These are phyloP conservation scores for Yasuhikotakia modesta DNA, from an alignment of 2,797 vertebrate genomes.

Conservation along the genomic window DNA sequence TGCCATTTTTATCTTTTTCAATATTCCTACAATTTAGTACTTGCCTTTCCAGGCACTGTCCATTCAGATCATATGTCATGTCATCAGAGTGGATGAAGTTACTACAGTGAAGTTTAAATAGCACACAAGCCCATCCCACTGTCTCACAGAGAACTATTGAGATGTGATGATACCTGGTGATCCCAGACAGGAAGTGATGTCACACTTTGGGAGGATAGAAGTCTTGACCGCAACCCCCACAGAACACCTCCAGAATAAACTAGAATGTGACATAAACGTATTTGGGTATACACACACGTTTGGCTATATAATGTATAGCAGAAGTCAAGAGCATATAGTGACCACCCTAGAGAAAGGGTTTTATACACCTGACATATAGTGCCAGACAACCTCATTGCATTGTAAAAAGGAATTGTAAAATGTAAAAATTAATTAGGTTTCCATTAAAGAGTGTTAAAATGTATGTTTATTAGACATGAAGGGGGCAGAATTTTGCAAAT, in stretches of 20 bases:
- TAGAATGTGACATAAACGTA: no score
- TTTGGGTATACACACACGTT: no score
- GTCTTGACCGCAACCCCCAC: no score
- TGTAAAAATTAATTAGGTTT: not conserved
- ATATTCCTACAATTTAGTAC: conserved; percentile 1
- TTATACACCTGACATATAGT: no score
- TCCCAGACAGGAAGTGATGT: not conserved
- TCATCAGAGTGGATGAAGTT: not conserved
- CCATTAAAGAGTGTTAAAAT: not conserved
- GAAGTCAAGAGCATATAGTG: no score
- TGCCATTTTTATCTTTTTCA: conserved; percentile 16
- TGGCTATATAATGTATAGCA: no score
- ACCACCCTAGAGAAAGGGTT: no score
- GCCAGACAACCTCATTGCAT: no score
- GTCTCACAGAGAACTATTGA: no score
- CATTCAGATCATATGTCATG: not conserved
- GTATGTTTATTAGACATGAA: not conserved
- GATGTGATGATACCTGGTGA: conserved; percentile 32
- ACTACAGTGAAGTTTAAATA: conserved; percentile 1
- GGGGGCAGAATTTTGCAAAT: not conserved
- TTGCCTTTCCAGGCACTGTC: not conserved
- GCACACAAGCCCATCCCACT: not conserved
- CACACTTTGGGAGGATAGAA: not conserved
- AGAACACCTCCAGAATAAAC: no score
- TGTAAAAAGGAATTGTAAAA: no score